Base-by-base conservation (phyloP, 2,888 invertebrate genomes). In the Himalopsyche kuldschensis region DNA sequence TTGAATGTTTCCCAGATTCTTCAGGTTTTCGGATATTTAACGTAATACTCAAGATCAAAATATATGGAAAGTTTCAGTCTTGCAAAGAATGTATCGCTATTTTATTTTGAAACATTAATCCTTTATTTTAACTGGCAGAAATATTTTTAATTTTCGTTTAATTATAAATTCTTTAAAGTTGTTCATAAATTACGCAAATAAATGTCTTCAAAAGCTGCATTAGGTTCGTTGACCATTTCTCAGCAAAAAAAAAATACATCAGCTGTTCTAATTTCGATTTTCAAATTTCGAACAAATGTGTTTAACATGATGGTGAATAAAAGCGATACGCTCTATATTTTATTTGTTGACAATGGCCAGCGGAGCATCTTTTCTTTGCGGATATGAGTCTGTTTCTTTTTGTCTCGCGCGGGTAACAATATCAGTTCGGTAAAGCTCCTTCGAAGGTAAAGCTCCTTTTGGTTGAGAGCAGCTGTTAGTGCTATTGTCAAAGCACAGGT, bases 251-350 rank as follows among this genome's bases (percentile, higher is more conserved):
- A 69, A 11, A 69, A 69, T 48, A 69, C 15, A 69, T 27, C 69
- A 69, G 69, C 69, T 69, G 69, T 69, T 69, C 69, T 27, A 27
- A 69, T 69, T 69, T 69, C 20, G 69, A 27, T 32, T 76, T 76
- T 10, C 20, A 76, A 76, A 31, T 32, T 76, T 27, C 24, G 41
- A 76, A 35, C 35, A 32, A 76, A 76, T 35, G 15, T 35, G 76
- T 76, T 76, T 27, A 32, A 24, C 76, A 20, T 35, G n/a, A 32
- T 32, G 41, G 41, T 78, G 79, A 80, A 83, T 79, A 83, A 83
- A 55, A 79, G 63, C 63, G 79, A 69, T 80, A 80, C 79, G 83
- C 83, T 83, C 83, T 77, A 83, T 78, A 83, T 83, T 83, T 83
- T 79, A 83, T 83, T 79, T 77, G 69, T 77, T 78, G 31, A 83